Base-by-base conservation (phyloP, 2,797 vertebrate genomes). In the Carduelis carduelis region DNA sequence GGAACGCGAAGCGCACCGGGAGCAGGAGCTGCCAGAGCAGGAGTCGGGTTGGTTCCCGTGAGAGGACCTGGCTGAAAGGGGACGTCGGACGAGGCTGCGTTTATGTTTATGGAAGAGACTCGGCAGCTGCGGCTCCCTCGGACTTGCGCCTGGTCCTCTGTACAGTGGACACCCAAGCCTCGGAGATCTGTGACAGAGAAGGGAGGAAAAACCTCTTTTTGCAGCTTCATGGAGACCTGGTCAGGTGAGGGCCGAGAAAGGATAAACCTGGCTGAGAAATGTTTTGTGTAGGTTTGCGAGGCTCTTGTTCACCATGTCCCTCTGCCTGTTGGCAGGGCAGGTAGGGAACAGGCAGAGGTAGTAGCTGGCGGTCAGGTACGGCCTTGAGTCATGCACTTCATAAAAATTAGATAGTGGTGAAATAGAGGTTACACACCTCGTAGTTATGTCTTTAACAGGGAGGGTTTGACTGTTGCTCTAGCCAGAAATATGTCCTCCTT, bases 151-250 rank as follows among this genome's bases (percentile, higher is more conserved):
- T 99, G 89, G 98, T 99, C 84, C 98, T 99, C 27, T 99, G 99
- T 95, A 99, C 99, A 14, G 99, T 99, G 86, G 98, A 98, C 72
- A 99, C 99, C 39, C 98, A 98, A 0, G 98, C 98, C 15, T 98
- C 99, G 24, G 99, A 99, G 97, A 98, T 99, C 68, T 99, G 99
- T 32, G 97, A 98, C 65, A 98, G 99, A 96, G 98, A 98, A 71
- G 98, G 98, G 8, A 98, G 97, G 87, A 97, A 98, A 53, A 98
- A 97, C 68, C 98, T 99, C 72, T 99, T 99, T 66, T 93, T 99
- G 90, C 99, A 99, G 90, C 98, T 99, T 83, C 99, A 99, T 3
- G 99, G 99, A 96, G 99, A 99, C 96, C 97, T 99, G 47, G 97
- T 99, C 98, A 99, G 99, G 99, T 99, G 97, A 96, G 97, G 17